Conservation (phyloP, 1,140 invertebrate species). For the Oreohelix idahoensis region DNA sequence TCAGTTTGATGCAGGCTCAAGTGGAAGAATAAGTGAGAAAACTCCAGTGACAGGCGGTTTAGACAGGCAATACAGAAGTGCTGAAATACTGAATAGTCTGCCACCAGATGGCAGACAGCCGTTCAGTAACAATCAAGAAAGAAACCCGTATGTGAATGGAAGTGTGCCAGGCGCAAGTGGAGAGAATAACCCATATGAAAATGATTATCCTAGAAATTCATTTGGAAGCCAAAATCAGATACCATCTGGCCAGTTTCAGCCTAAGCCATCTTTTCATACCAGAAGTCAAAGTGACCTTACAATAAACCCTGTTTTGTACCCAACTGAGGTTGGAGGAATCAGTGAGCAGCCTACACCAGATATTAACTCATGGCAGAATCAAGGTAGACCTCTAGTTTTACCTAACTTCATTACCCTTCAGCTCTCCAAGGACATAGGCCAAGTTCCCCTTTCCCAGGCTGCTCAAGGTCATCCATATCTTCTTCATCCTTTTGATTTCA, state of each 20-base stretch:
- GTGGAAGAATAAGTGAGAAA: not conserved
- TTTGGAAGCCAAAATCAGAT: not conserved
- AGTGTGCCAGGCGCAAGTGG: not conserved
- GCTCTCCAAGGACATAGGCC: too few species aligned
- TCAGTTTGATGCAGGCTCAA: not conserved
- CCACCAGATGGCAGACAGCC: not conserved
- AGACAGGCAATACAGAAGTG: constrained; percentile 18
- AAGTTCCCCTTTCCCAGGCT: too few species aligned
- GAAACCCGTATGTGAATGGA: not conserved
- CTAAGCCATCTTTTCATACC: not conserved
- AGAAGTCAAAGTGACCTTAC: not conserved
- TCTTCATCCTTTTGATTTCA: too few species aligned
- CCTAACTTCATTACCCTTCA: too few species aligned
- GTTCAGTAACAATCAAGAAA: not conserved
- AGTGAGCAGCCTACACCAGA: not conserved
- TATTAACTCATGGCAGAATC: not conserved
- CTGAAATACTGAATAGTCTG: not conserved
- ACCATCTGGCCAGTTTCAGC: not conserved
- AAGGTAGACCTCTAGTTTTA: not conserved
- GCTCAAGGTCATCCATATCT: too few species aligned
- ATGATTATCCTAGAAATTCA: constrained; percentile 6
- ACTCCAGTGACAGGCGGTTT: not conserved
- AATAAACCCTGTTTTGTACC: not conserved
- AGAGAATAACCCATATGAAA: not conserved
- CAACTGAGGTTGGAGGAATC: not conserved